Percentiles rank a stretch among this genome's conserved stretches.
Evolutionary conservation across 2,797 vertebrate species (phyloP).

Genomic region (Propithecus perrieri): DNA sequence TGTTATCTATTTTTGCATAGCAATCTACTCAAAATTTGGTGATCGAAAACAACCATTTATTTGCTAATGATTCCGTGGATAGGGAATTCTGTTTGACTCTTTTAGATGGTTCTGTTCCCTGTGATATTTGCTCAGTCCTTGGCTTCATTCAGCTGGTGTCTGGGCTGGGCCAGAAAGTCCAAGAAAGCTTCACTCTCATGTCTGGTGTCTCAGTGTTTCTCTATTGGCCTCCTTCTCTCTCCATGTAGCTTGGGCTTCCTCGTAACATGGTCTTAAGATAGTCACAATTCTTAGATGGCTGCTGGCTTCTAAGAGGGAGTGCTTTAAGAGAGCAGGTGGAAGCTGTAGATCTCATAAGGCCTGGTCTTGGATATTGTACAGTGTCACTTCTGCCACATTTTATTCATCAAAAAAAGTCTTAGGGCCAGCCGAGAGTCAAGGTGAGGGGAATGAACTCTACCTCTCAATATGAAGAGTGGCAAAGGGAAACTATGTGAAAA

Average conservation of each 20-base stretch:
- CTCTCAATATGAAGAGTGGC: background rate
- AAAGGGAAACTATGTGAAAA: background rate
- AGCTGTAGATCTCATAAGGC: background rate
- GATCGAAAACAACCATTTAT: background rate
- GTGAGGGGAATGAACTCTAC: background rate
- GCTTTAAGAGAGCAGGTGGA: background rate
- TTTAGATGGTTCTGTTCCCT: background rate
- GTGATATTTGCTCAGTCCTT: background rate
- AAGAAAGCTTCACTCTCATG: background rate
- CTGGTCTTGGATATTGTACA: background rate
- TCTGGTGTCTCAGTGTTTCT: background rate
- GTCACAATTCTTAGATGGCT: background rate
- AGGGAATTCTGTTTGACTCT: background rate
- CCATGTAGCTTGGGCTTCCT: background rate
- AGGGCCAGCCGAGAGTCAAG: background rate
- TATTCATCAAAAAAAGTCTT: background rate
- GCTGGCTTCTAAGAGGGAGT: background rate
- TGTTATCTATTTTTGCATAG: background rate
- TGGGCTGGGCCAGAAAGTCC: background rate
- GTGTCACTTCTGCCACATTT: background rate
- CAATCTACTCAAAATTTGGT: background rate
- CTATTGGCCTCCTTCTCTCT: background rate
- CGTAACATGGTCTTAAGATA: background rate
- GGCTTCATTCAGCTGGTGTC: background rate
- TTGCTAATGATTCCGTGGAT: background rate